Base-by-base conservation (phyloP, 2,888 invertebrate species). In the Hydropsyche betteni region DNA sequence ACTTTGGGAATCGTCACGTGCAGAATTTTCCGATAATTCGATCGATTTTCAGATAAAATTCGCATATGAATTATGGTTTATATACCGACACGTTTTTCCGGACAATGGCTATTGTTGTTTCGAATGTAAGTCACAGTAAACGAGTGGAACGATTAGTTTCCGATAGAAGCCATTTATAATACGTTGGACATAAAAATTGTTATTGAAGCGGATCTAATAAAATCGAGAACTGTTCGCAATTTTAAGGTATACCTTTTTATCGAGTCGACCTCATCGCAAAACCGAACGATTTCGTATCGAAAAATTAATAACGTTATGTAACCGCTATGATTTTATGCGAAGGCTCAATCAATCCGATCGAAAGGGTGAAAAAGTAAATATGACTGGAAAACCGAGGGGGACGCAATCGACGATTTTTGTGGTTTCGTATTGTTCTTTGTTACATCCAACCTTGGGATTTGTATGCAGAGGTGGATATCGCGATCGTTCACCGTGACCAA, bases 401-500 rank as follows among this genome's bases (percentile, higher is more conserved):
- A 44, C 44, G 44, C 10, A 44, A 44, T 44, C 44, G 44, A 44
- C 10, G 44, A 44, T 10, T 44, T 44, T 44, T 44, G 1, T 10
- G 44, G 10, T 44, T 44, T 44, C 10, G 44, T 44, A 8, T n/a
- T 58, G 14, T 8, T 58, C 58, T 58, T 58, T 58, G 58, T 58
- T 58, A 58, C 16, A 58, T 16, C 8, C 24, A 58, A 58, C 58
- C 58, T 58, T 58, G 58, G 24, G 16, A 58, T 16, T 24, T 24
- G 24, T 16, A 24, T 58, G 24, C 58, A 16, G 58, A 58, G 16
- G 58, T 58, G 14, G 58, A 58, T 16, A 16, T 16, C 16, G 58
- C 24, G 58, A 58, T 44, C 44, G 16, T 14, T 58, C 58, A 58
- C 58, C 58, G 24, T 58, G 58, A 58, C 58, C 8, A 24, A 24